phyloP scores from a whole-genome alignment of 23 tunicate species.

The Clavelina lepadiformis region DNA sequence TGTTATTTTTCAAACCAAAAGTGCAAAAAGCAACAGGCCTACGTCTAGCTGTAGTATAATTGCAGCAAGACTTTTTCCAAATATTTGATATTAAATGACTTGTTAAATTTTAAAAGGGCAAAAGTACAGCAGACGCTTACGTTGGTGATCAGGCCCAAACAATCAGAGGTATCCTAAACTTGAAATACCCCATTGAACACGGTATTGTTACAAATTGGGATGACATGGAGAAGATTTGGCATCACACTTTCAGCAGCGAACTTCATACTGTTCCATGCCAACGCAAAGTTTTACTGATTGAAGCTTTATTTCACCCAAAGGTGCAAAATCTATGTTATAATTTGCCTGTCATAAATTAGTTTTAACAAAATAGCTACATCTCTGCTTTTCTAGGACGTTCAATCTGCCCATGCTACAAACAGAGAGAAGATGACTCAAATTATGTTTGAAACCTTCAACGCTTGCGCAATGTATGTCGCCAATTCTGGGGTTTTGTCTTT shows the following conservation, averaged over 20 bases:
- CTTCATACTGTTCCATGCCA: constrained; percentile 49
- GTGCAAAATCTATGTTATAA: no score
- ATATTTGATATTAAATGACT: no score
- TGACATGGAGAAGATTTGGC: constrained; percentile 71
- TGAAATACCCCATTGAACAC: constrained; percentile 53
- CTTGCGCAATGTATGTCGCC: constrained; percentile 19
- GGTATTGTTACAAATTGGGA: constrained; percentile 66
- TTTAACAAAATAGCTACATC: no score
- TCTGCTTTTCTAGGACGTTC: no score
- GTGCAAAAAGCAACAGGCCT: no score
- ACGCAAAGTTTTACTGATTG: constrained; percentile 54
- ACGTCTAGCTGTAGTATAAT: no score
- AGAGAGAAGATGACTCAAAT: constrained; percentile 59
- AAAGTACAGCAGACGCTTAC: background rate
- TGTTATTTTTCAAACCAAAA: no score
- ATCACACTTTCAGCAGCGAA: constrained; percentile 30
- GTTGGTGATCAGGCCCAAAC: background rate
- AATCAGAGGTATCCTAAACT: constrained; percentile 30
- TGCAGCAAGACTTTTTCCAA: no score
- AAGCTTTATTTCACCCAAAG: constrained; percentile 49
- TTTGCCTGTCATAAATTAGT: no score
- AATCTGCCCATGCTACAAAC: no score
- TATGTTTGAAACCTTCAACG: constrained; percentile 24
- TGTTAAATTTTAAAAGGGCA: no score
- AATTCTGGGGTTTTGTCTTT: constrained; percentile 26